Conservation (phyloP, 2,113 vertebrate species). For the Brevimyrus niger region DNA sequence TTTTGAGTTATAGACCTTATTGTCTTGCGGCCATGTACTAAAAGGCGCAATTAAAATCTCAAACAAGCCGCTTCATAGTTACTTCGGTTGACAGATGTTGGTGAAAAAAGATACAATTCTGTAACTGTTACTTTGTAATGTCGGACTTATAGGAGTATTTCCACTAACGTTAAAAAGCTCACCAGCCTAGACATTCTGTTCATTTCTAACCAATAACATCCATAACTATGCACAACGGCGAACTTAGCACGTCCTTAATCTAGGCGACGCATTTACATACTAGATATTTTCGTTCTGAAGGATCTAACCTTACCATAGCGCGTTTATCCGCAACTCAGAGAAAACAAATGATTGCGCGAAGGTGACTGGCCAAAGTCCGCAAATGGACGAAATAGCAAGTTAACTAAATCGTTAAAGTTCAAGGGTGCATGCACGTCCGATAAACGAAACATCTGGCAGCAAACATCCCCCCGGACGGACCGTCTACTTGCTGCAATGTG, state of each 20-base stretch:
- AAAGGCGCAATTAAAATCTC: not conserved
- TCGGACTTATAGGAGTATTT: not conserved
- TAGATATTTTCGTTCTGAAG: not conserved
- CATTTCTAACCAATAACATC: not conserved
- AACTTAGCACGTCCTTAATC: not conserved
- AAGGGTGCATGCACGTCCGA: not conserved
- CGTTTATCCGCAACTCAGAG: constrained; percentile 5
- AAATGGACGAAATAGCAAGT: not conserved
- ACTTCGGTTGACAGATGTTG: not conserved
- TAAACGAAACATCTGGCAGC: not conserved
- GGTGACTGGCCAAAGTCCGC: not conserved
- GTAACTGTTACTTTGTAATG: not conserved
- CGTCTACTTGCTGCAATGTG: constrained; percentile 7
- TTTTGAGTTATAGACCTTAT: not conserved
- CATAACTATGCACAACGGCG: not conserved
- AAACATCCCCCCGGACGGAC: not conserved
- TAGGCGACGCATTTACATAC: not conserved
- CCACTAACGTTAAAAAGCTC: not conserved
- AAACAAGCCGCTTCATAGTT: not conserved
- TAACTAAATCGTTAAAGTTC: not conserved
- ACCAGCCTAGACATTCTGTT: not conserved
- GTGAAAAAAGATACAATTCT: not conserved
- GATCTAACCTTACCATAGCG: not conserved
- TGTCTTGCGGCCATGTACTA: not conserved
- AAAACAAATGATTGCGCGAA: not conserved